Conservation (phyloP, 1,140 invertebrate genomes). For the Zaprionus vittiger region DNA sequence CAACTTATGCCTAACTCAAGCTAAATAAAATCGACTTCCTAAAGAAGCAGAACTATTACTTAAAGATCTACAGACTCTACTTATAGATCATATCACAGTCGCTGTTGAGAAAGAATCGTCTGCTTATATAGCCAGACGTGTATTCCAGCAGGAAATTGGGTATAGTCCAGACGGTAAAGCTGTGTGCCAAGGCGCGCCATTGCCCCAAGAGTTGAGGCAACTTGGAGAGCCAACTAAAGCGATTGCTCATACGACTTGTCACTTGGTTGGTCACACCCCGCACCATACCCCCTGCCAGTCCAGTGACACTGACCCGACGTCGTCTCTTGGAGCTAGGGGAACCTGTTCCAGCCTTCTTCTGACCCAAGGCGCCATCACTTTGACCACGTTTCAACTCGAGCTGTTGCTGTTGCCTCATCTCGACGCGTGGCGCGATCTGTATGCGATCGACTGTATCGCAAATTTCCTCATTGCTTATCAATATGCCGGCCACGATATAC, state of each 20-base stretch:
- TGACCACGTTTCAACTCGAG: conserved; percentile 23
- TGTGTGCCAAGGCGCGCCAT: conserved; percentile 57
- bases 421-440: conserved; percentile 80
- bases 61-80: conserved; percentile 26
- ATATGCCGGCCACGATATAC: conserved; percentile 80
- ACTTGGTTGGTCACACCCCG: conserved; percentile 64
- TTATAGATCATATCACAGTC: conserved; percentile 84
- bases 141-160: conserved; percentile 71
- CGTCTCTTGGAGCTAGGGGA: conserved; percentile 22
- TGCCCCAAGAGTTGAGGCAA: conserved; percentile 55
- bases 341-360: not conserved
- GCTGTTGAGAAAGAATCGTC: conserved; percentile 72
- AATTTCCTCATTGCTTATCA: conserved; percentile 80
- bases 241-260: conserved; percentile 56
- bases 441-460: conserved; percentile 81
- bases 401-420: conserved; percentile 57
- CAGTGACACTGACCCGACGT: conserved; percentile 59
- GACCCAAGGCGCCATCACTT: not conserved
- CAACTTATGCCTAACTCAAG: conserved; percentile 35
- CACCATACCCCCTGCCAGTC: conserved; percentile 58
- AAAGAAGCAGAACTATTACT: no score
- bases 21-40: conserved; percentile 53
- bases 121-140: conserved; percentile 71
- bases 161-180: conserved; percentile 77
- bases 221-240: conserved; percentile 61